A percentile compares a stretch with the other conserved stretches of the same genome.
phyloP scores from a whole-genome alignment of 1,140 invertebrate genomes.

The Glossosoma conforme region DNA sequence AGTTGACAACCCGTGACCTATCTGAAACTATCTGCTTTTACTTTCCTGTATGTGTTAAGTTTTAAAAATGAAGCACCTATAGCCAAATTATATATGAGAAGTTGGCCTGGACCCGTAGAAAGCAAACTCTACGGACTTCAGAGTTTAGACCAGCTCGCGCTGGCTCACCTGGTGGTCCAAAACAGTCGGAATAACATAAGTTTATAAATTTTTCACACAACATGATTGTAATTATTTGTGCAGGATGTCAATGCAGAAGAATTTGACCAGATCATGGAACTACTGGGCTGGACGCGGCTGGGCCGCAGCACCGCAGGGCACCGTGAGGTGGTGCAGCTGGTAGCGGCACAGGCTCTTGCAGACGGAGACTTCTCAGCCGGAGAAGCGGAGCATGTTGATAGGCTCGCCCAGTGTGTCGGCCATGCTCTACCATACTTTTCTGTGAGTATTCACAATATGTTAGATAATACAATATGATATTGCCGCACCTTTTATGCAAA shows the following conservation, averaged over 20 bases:
- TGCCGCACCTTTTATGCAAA: background rate
- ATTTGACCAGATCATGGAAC: slow-evolving; percentile 84
- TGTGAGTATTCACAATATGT: slow-evolving; percentile 57
- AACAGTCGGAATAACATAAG: no score
- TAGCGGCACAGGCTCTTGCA: slow-evolving; percentile 74
- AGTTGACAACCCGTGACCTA: no score
- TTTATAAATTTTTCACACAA: no score
- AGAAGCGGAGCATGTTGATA: slow-evolving; percentile 70
- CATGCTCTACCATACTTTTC: slow-evolving; percentile 83
- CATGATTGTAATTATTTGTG: no score
- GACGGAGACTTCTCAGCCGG: slow-evolving; percentile 74
- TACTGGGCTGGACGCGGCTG: slow-evolving; percentile 74
- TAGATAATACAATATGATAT: background rate
- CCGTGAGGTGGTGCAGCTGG: slow-evolving; percentile 79
- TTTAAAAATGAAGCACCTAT: no score
- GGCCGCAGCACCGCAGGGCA: slow-evolving; percentile 77
- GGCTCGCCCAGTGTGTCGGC: slow-evolving; percentile 78
- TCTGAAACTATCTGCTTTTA: no score
- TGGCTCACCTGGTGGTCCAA: no score
- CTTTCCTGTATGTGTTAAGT: no score
- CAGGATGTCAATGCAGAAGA: slow-evolving; percentile 88
- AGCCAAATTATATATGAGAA: no score
- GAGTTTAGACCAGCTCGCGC: no score
- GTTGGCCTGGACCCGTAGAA: no score
- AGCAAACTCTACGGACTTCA: no score